Base-by-base conservation (phyloP, 2,888 invertebrate genomes). In the Abscondita cerata region DNA sequence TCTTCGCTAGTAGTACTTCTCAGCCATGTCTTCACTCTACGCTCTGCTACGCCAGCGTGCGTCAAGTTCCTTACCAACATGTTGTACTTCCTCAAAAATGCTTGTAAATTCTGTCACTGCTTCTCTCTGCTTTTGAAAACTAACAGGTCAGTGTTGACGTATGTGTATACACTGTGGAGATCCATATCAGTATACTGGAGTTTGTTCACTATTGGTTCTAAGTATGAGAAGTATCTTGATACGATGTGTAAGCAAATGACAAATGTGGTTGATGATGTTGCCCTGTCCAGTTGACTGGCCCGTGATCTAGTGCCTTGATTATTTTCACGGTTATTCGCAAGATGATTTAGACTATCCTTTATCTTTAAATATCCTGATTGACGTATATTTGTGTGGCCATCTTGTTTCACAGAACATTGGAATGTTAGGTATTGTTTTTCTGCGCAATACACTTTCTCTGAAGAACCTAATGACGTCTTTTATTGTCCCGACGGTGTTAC, bases 131-230 rank as follows among this genome's bases (percentile, higher is more conserved):
- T 16, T 18, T 13, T 41, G 41, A 41, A 41, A 41, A 12, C 3
- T 18, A 41, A 18, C n/a, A 41, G 41, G 15, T 41, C 41, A 12
- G 41, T 41, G 13, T 47, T 25, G 16, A 47, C 18, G 25, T 47
- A 25, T 18, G 8, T 47, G 19, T 47, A 20, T 5, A 18, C 47
- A 3, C 20, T 9, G 25, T 20, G 19, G 11, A 47, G 25, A 47
- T 18, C 25, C 47, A 16, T 47, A n/a, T 25, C 47, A 20, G 25
- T 25, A 25, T 19, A n/a, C 6, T 47, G 47, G 6, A 47, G 47
- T 47, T 25, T 16, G 47, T 47, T 47, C 11, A 47, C 47, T 16
- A 47, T 16, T 20, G 19, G 19, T 47, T 47, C 47, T 47, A 47
- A 16, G n/a, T 47, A 25, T n/a, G n/a, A n/a, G n/a, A n/a, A n/a